Evolutionary conservation across 2,888 invertebrate genomes (phyloP).

Genomic region (Periphyllus acericola): DNA sequence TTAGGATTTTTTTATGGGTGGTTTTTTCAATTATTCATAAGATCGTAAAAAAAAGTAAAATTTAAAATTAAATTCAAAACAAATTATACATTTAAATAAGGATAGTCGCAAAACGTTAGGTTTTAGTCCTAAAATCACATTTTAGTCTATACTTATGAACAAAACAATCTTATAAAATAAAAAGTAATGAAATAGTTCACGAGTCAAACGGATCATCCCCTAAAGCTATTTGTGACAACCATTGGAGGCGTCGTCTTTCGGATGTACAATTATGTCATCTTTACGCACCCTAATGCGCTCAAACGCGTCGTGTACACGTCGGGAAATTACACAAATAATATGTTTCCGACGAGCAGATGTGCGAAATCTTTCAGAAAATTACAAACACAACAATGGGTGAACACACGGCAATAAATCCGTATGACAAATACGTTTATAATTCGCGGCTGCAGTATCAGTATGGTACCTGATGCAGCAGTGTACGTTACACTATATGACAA

Average conservation of each 20-base stretch:
- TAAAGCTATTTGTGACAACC: not conserved
- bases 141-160: too few relatives aligned
- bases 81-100: too few relatives aligned
- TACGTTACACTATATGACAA: conserved; percentile 12
- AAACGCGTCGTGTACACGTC: not conserved
- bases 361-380: conserved; percentile 19
- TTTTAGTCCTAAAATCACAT: too few relatives aligned
- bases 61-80: too few relatives aligned
- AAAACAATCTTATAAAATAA: not conserved
- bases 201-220: not conserved
- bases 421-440: conserved; percentile 61
- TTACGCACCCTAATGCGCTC: conserved; percentile 2
- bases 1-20: too few relatives aligned
- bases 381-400: not conserved
- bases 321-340: not conserved
- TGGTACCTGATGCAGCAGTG: too few relatives aligned
- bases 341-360: conserved; percentile 26
- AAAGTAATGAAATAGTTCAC: not conserved
- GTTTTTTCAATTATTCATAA: too few relatives aligned
- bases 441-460: conserved; percentile 6
- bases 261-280: conserved; percentile 25
- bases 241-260: not conserved
- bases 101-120: too few relatives aligned
- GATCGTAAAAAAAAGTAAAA: too few relatives aligned
- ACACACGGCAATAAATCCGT: conserved; percentile 37